Evolutionary conservation across 2,113 vertebrate species (phyloP).

Genomic region (Myotis brandtii): DNA sequence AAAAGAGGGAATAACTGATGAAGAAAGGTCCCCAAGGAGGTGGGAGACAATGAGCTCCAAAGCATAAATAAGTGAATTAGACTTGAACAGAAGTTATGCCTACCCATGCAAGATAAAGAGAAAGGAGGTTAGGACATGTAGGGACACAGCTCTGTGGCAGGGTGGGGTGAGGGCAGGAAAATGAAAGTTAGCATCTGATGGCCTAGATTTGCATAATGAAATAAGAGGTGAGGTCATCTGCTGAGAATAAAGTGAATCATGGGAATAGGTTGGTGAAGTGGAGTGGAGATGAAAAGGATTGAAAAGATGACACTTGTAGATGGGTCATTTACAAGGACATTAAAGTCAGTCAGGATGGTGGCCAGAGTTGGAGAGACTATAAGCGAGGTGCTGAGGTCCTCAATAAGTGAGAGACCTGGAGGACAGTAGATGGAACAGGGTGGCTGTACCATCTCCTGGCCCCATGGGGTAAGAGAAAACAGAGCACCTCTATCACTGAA

Average conservation of each 20-base stretch:
- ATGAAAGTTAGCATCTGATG: slow-evolving; percentile 13
- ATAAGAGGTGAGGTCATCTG: neutral
- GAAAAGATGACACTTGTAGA: neutral
- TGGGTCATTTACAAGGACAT: slow-evolving; percentile 15
- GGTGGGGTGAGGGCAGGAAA: neutral
- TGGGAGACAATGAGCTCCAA: neutral
- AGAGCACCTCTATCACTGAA: neutral
- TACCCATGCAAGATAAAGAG: slow-evolving; percentile 9
- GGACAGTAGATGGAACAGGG: neutral
- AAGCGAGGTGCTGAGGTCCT: neutral
- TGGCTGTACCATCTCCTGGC: neutral
- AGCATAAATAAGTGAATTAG: slow-evolving; percentile 1
- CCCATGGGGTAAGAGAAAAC: neutral
- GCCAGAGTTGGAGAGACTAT: neutral
- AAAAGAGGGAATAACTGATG: neutral
- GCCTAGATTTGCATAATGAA: slow-evolving; percentile 6
- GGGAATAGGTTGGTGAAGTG: neutral
- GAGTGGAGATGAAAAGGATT: neutral
- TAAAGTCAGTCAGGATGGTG: slow-evolving; percentile 5
- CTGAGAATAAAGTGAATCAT: slow-evolving; percentile 6
- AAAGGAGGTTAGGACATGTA: neutral
- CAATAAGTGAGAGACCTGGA: neutral
- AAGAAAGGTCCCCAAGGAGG: neutral
- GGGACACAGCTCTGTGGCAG: neutral
- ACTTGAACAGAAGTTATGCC: neutral